Percentiles rank a stretch among this genome's conserved stretches.
Conservation (phyloP, 2,797 vertebrate species). For the Ateles fusciceps region DNA sequence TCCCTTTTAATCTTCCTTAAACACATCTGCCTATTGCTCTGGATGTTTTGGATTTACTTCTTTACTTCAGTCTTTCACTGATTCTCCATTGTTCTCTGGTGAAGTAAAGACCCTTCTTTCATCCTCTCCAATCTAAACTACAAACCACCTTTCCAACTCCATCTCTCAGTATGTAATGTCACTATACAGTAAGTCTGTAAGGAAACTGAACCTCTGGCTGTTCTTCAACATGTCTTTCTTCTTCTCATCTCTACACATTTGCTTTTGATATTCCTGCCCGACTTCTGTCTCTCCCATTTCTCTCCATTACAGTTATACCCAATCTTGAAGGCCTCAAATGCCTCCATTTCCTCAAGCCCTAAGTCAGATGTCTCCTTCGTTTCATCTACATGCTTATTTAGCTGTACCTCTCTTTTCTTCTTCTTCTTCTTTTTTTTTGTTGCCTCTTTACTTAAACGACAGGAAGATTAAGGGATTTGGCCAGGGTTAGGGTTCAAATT, state of each 20-base stretch:
- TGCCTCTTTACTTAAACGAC: conserved; percentile 31
- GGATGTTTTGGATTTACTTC: no score
- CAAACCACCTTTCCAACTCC: background rate
- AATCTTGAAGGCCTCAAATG: background rate
- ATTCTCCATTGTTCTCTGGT: background rate
- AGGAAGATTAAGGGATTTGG: background rate
- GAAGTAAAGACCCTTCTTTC: background rate
- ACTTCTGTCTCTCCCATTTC: conserved; percentile 28
- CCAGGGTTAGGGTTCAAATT: conserved; percentile 15
- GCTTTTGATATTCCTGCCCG: background rate
- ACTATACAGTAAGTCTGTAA: background rate
- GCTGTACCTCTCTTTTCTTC: background rate
- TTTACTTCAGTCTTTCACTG: background rate
- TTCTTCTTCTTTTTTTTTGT: background rate
- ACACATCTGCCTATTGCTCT: background rate
- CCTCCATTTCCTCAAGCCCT: background rate
- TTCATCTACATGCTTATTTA: conserved; percentile 13
- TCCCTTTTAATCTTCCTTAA: background rate
- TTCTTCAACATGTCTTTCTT: background rate
- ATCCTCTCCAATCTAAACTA: background rate
- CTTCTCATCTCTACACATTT: conserved; percentile 23
- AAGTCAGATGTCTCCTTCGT: background rate
- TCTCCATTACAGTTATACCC: conserved; percentile 14
- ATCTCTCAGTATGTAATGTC: background rate
- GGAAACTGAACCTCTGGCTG: background rate